These are phyloP conservation scores for Exocentrus adspersus DNA, from an alignment of 2,888 invertebrate species.

Conservation along the genomic window DNA sequence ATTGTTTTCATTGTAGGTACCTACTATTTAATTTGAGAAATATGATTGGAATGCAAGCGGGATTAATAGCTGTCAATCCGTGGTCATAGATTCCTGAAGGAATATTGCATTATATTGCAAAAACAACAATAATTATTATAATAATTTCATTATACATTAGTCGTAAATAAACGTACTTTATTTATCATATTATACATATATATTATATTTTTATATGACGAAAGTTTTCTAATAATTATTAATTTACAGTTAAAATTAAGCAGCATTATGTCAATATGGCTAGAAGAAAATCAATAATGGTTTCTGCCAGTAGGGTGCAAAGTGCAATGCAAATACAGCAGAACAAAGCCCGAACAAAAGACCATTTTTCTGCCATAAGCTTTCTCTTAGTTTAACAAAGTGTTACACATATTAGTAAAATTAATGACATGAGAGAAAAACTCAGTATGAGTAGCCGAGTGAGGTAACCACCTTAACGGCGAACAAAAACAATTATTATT, in stretches of 20 bases:
- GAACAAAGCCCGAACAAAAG: conserved; percentile 5
- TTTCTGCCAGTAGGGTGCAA: not conserved
- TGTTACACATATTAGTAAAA: conserved; percentile 49
- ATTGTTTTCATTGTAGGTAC: too few species aligned
- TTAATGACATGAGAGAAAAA: conserved; percentile 54
- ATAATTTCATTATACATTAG: too few species aligned
- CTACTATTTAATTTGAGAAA: too few species aligned
- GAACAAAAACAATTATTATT: conserved; percentile 54
- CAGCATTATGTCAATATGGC: not conserved
- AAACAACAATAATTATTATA: too few species aligned
- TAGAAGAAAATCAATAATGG: not conserved
- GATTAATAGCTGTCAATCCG: too few species aligned
- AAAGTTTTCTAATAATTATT: not conserved
- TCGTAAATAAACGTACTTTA: too few species aligned
- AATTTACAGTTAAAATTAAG: not conserved
- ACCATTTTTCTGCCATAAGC: conserved; percentile 9
- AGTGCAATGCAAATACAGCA: not conserved
- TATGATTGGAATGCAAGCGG: too few species aligned
- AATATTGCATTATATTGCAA: too few species aligned
- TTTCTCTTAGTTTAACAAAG: conserved; percentile 11
- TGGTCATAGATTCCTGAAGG: too few species aligned
- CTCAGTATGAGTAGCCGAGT: conserved; percentile 57
- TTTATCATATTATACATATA: too few species aligned
- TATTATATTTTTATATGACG: too few species aligned
- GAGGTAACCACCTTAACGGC: conserved; percentile 39